A percentile compares a stretch with the other conserved stretches of the same genome.
Conservation (phyloP, 2,888 invertebrate genomes). For the Xestia ashworthii region DNA sequence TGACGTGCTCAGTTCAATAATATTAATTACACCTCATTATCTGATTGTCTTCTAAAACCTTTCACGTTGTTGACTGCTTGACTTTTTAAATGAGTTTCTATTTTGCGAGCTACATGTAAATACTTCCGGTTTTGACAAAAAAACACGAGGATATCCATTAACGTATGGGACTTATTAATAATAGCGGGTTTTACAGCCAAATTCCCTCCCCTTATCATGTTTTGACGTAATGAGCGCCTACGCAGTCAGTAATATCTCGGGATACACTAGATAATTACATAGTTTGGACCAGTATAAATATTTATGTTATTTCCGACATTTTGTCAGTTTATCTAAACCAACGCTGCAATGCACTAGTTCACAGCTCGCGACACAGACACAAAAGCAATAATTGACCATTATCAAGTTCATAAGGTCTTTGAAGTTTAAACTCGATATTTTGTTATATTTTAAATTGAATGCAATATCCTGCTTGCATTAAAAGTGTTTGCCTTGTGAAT, state of each 20-base stretch:
- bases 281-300: slow-evolving; percentile 7
- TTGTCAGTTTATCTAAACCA: slow-evolving; percentile 25
- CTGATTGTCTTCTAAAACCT: not conserved
- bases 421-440: not conserved
- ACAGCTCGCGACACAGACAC: slow-evolving; percentile 8
- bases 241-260: not conserved
- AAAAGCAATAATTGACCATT: not conserved
- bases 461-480: not conserved
- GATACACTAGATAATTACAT: not conserved
- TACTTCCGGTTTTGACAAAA: not conserved
- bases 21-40: no score
- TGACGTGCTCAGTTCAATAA: no score
- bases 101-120: no score
- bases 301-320: not conserved
- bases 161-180: no score
- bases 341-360: slow-evolving; percentile 7
- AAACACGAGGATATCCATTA: not conserved
- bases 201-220: slow-evolving; percentile 22
- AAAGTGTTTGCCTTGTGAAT: no score
- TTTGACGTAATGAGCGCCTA: not conserved
- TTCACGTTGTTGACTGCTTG: not conserved
- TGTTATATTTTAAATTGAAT: not conserved
- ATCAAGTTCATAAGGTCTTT: not conserved
- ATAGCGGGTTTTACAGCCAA: slow-evolving; percentile 1
- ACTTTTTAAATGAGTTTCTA: no score